Conservation (phyloP, 2,113 vertebrate genomes). For the Malurus alboscapulatus region DNA sequence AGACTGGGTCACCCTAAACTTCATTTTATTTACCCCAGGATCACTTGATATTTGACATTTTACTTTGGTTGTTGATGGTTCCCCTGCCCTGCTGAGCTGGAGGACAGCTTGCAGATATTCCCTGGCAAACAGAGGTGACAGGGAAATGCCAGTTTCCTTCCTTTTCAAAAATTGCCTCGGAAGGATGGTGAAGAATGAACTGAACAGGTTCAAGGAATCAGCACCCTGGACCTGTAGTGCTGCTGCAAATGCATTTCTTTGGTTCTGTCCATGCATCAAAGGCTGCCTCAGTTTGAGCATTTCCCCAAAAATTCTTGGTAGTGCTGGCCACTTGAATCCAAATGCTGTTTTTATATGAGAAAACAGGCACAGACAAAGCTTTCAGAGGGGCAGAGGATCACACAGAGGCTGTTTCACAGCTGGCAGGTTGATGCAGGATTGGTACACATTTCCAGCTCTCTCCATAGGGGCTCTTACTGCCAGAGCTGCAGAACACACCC, state of each 20-base stretch:
- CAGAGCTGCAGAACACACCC: rapidly evolving
- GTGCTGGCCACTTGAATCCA: not conserved
- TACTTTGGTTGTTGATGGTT: not conserved
- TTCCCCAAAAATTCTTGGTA: not conserved
- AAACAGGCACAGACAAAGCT: not conserved
- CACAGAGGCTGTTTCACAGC: not conserved
- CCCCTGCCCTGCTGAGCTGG: not conserved
- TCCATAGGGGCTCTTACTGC: not conserved
- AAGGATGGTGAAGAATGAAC: not conserved
- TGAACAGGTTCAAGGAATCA: not conserved
- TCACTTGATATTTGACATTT: not conserved
- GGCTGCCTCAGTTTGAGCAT: not conserved
- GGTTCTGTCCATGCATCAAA: not conserved
- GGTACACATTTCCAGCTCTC: not conserved
- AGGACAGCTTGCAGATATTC: not conserved
- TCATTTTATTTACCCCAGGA: not conserved
- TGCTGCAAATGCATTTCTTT: not conserved
- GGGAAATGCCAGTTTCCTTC: not conserved
- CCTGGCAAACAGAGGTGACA: not conserved
- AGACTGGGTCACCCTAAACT: not conserved
- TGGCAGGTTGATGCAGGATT: not conserved
- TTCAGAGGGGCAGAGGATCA: not conserved
- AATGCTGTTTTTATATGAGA: rapidly evolving
- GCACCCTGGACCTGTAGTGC: not conserved
- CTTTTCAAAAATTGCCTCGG: not conserved